These are phyloP conservation scores for Zophobas morio DNA, from an alignment of 1,140 invertebrate species.

Conservation along the genomic window DNA sequence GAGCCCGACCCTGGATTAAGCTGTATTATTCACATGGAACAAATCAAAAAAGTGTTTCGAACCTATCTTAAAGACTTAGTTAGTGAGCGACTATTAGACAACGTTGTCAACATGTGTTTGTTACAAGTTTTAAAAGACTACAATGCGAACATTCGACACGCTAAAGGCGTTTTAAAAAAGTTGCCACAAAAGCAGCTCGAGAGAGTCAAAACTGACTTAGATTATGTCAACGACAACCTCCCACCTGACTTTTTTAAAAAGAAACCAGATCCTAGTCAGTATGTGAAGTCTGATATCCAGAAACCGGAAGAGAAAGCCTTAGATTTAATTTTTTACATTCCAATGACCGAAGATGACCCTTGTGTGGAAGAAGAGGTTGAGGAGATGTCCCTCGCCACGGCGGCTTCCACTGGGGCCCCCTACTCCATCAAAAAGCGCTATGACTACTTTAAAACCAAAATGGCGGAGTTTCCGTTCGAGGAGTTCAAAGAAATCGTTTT, in stretches of 20 bases:
- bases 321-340: slow-evolving; percentile 58
- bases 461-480: slow-evolving; percentile 53
- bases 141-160: slow-evolving; percentile 24
- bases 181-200: slow-evolving; percentile 51
- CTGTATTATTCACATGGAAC: slow-evolving; percentile 54
- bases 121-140: slow-evolving; percentile 50
- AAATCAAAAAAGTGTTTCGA: slow-evolving; percentile 13
- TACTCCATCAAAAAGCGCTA: slow-evolving; percentile 41
- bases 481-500: slow-evolving; percentile 56
- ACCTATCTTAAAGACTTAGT: slow-evolving; percentile 47
- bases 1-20: slow-evolving; percentile 31
- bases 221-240: slow-evolving; percentile 53
- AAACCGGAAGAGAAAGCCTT: slow-evolving; percentile 46
- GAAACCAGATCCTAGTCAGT: background rate
- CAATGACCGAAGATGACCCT: slow-evolving; percentile 55
- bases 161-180: slow-evolving; percentile 49
- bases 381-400: slow-evolving; percentile 20
- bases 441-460: slow-evolving; percentile 51
- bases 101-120: slow-evolving; percentile 48
- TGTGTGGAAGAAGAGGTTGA: slow-evolving; percentile 52
- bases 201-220: slow-evolving; percentile 51
- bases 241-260: slow-evolving; percentile 53
- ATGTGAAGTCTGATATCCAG: slow-evolving; percentile 4
- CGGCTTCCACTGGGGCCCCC: background rate
- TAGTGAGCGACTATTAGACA: slow-evolving; percentile 53